These are phyloP conservation scores for Protophormia terraenovae DNA, from an alignment of 2,888 invertebrate genomes.

Conservation along the genomic window DNA sequence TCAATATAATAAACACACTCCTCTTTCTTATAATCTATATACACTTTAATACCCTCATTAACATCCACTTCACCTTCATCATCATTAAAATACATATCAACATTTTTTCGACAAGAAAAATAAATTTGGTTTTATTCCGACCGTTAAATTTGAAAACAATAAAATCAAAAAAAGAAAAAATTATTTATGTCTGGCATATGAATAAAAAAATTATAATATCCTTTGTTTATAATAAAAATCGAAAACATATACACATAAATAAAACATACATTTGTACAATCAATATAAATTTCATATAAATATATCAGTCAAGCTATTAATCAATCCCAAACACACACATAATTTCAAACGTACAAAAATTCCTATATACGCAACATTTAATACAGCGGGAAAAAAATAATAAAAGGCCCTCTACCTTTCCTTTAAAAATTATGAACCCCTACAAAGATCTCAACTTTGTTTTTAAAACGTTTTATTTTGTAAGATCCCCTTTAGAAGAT, in stretches of 20 bases:
- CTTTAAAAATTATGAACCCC: too few species aligned
- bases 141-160: background rate
- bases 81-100: background rate
- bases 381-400: too few species aligned
- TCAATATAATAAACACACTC: too few species aligned
- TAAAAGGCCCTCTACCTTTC: too few species aligned
- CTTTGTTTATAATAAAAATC: slow-evolving; percentile 9
- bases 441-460: too few species aligned
- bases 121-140: background rate
- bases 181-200: background rate
- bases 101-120: background rate
- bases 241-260: background rate
- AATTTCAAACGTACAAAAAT: slow-evolving; percentile 26
- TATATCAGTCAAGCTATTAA: slow-evolving; percentile 22
- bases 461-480: too few species aligned
- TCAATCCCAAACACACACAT: background rate
- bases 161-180: background rate
- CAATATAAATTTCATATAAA: background rate
- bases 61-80: background rate
- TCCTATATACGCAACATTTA: background rate
- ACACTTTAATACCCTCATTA: too few species aligned
- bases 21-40: too few species aligned
- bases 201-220: background rate
- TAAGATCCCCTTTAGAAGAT: too few species aligned
- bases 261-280: background rate